Conservation (phyloP, 2,888 invertebrate species). For the Pegoplata infirma region DNA sequence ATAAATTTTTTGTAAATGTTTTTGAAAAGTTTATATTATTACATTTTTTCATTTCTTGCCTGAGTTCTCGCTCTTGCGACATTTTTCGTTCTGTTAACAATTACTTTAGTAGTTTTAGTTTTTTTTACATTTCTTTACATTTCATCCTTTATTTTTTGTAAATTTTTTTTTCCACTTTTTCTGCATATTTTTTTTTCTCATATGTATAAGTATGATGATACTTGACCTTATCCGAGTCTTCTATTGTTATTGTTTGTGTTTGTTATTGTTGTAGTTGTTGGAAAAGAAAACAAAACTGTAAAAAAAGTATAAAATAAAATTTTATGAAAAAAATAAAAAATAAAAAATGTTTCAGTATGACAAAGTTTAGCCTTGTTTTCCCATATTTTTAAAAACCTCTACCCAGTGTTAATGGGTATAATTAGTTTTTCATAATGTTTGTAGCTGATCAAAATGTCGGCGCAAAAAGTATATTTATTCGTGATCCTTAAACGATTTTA, state of each 20-base stretch:
- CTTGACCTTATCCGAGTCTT: conserved; percentile 59
- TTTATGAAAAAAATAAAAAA: conserved; percentile 13
- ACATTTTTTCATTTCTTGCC: neutral
- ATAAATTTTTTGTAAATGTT: conserved; percentile 14
- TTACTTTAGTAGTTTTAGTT: conserved; percentile 10
- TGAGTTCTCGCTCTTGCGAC: no score
- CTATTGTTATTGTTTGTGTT: conserved; percentile 46
- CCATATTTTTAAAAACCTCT: no score
- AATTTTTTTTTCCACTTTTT: conserved; percentile 39
- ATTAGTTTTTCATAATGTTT: no score
- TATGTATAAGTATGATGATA: conserved; percentile 39
- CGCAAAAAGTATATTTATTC: no score
- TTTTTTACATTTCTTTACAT: neutral
- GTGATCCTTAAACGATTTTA: no score
- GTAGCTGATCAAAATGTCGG: no score
- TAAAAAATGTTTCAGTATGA: conserved; percentile 34
- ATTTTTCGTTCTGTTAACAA: conserved; percentile 40
- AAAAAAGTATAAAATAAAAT: conserved; percentile 8
- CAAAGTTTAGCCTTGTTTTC: conserved; percentile 57
- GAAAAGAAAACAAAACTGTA: conserved; percentile 36
- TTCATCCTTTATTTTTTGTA: conserved; percentile 19
- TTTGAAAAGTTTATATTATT: neutral
- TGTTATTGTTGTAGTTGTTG: conserved; percentile 33
- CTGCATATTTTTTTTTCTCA: neutral
- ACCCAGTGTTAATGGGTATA: no score